A percentile compares a stretch with the other conserved stretches of the same genome.
These are phyloP conservation scores for Microcaecilia unicolor DNA, from an alignment of 2,797 vertebrate genomes.

Conservation along the genomic window DNA sequence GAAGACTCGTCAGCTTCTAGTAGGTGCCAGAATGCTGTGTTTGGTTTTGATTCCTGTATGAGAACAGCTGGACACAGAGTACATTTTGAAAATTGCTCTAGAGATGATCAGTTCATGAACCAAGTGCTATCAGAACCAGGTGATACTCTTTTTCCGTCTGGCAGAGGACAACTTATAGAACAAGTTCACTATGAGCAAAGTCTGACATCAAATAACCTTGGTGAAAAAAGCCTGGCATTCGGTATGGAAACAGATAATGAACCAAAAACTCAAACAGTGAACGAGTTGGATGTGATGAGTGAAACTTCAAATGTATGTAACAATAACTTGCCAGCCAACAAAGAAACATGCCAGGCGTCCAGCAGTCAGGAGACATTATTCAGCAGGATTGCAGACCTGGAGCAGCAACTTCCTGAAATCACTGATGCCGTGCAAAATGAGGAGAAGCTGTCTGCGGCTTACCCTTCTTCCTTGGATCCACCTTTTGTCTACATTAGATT, in stretches of 20 bases:
- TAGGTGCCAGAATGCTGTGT: conserved; percentile 17
- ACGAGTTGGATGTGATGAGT: conserved; percentile 46
- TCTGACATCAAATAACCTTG: conserved; percentile 59
- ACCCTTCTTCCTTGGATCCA: conserved; percentile 65
- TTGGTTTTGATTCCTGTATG: conserved; percentile 41
- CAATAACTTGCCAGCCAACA: conserved; percentile 34
- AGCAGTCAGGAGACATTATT: conserved; percentile 76
- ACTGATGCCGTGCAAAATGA: conserved; percentile 67
- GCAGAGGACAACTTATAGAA: conserved; percentile 66
- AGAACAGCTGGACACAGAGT: conserved; percentile 62
- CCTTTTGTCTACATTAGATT: conserved; percentile 71
- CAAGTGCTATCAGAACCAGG: conserved; percentile 70
- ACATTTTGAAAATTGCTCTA: conserved; percentile 64
- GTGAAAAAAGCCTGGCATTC: conserved; percentile 53
- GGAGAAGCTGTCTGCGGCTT: conserved; percentile 55
- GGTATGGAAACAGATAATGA: conserved; percentile 67
- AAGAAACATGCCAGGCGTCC: conserved; percentile 58
- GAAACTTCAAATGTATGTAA: conserved; percentile 36
- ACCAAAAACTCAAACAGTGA: conserved; percentile 55
- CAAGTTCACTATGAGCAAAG: conserved; percentile 62
- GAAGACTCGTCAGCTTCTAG: conserved; percentile 40
- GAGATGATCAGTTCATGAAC: conserved; percentile 49
- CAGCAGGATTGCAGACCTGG: conserved; percentile 66
- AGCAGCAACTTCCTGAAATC: conserved; percentile 72
- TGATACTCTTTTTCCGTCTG: conserved; percentile 56